Evolutionary conservation across 2,113 vertebrate species (phyloP).

Genomic region (Lanius ludovicianus): DNA sequence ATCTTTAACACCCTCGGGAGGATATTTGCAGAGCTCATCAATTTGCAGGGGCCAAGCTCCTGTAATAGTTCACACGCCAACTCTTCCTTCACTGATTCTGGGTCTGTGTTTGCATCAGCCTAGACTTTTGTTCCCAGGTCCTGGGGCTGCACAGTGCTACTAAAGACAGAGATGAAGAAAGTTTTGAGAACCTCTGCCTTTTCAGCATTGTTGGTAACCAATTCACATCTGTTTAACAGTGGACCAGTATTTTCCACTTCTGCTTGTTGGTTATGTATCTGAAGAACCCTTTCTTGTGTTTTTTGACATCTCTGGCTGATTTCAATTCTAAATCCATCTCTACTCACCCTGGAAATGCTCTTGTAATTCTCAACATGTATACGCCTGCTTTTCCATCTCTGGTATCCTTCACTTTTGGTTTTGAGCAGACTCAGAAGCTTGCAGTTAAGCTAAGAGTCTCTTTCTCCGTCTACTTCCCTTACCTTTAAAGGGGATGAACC

Average conservation of each 20-base stretch:
- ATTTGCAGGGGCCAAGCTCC: not conserved
- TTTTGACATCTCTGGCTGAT: not conserved
- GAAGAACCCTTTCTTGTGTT: not conserved
- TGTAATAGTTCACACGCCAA: not conserved
- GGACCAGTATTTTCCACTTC: not conserved
- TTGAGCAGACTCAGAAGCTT: not conserved
- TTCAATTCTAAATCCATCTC: not conserved
- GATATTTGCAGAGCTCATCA: not conserved
- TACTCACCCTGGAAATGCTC: not conserved
- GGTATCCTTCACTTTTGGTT: not conserved
- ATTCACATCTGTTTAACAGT: not conserved
- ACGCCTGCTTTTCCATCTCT: not conserved
- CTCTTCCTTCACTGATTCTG: not conserved
- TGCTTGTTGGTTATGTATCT: not conserved
- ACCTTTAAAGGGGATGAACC: not conserved
- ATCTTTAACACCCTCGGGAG: not conserved
- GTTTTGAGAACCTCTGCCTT: not conserved
- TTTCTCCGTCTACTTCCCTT: not conserved
- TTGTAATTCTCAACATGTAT: not conserved
- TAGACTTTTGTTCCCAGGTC: not conserved
- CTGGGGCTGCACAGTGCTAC: not conserved
- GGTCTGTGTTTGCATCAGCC: not conserved
- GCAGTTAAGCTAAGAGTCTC: not conserved
- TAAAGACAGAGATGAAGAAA: not conserved
- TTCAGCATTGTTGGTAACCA: not conserved